Evolutionary conservation across 2,113 vertebrate genomes (phyloP), one percentile per base, ranked within the genome.

Genomic region (Paralichthys olivaceus): DNA sequence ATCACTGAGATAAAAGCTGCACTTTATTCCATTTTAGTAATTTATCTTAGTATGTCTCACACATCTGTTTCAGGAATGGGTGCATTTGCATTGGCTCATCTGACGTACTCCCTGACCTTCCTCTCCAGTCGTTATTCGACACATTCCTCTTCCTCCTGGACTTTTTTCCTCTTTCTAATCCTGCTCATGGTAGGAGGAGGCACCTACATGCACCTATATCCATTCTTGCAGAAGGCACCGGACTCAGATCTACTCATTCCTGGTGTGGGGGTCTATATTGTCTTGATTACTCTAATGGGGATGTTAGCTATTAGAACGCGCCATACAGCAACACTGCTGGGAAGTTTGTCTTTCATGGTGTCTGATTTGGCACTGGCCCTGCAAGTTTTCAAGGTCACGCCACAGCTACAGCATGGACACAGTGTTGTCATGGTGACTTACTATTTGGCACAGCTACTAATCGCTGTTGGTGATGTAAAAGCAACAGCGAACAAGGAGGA

Each of bases 361-460:
- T 98, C 96, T 0, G 96, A 97, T 20, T 0, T 88, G 0, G 34
- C 90, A 0, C 92, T 98, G 59, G 91, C 93, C 26, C 59, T 95
- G 59, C 85, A 95, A 25, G 54, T 80, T 17, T 98, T 97, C 32
- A 91, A 90, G 13, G 83, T 72, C 8, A 43, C 78, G 0, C 15
- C 94, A n/a, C 73, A 84, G 1, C 32, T 84, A 0, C 49, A 87
- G 47, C 40, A 93, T 0, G 80, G 91, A 0, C 79, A 69, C 4
- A 4, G 63, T 4, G 1, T 94, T 29, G 82, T 94, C 79, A 97
- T 97, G 95, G 72, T 64, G 23, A 95, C 95, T 1, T 97, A 97
- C 79, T 98, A 96, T 37, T 51, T 93, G 0, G 95, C 94, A 0
- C 96, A 97, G 91, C 20, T 93, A 19, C 87, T 97, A 8, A 94